These are phyloP conservation scores for Onychomys arenicola DNA, from an alignment of 2,797 vertebrate genomes.

Conservation along the genomic window DNA sequence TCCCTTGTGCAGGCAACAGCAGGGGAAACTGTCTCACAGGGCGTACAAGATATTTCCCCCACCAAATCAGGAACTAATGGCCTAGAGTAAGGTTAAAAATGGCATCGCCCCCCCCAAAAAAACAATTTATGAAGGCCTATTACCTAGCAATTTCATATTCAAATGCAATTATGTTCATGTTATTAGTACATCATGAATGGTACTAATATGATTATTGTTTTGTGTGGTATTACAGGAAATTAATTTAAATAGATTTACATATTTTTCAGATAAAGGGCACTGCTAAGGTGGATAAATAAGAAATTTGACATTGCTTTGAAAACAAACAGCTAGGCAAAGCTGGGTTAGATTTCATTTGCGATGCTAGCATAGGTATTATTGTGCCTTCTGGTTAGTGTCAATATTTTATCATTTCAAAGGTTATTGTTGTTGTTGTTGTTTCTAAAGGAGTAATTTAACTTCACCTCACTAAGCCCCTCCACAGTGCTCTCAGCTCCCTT, in stretches of 20 bases:
- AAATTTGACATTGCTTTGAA: neutral
- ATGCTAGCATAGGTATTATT: neutral
- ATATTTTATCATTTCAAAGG: constrained; percentile 8
- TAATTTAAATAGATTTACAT: constrained; percentile 82
- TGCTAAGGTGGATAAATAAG: constrained; percentile 50
- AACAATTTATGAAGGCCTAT: constrained; percentile 73
- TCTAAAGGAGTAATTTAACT: neutral
- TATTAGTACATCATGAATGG: constrained; percentile 79
- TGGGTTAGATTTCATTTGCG: neutral
- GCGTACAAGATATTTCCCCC: neutral
- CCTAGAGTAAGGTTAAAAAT: constrained; percentile 43
- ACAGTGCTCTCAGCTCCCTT: neutral
- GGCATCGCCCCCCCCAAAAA: constrained; percentile 5
- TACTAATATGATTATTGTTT: constrained; percentile 81
- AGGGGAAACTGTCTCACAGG: neutral
- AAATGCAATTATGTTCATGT: constrained; percentile 80
- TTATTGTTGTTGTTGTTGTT: neutral
- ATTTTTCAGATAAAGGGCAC: constrained; percentile 75
- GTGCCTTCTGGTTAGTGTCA: neutral
- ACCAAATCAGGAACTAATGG: neutral
- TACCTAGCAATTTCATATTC: constrained; percentile 80
- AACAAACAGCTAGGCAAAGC: neutral
- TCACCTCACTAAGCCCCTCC: neutral
- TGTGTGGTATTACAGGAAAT: constrained; percentile 77
- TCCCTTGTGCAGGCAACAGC: neutral